phyloP scores from a whole-genome alignment of 2,888 invertebrate genomes.

The Seladonia tumulorum region DNA sequence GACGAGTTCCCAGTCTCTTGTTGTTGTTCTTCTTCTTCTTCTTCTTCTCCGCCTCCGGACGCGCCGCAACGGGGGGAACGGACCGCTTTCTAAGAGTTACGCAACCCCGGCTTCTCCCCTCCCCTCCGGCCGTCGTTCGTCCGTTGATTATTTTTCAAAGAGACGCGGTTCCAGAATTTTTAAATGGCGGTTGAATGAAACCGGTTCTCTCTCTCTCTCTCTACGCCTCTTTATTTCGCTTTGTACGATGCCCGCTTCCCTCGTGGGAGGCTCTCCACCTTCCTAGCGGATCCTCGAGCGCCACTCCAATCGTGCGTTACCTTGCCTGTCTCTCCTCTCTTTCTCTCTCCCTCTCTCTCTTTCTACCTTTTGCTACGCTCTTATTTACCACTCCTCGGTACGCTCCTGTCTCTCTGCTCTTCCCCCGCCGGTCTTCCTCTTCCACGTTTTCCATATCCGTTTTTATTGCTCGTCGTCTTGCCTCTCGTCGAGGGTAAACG shows the following conservation, averaged over 20 bases:
- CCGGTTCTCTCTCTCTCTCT: slow-evolving; percentile 77
- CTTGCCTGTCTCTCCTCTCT: slow-evolving; percentile 5
- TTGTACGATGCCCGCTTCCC: slow-evolving; percentile 37
- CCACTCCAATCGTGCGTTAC: slow-evolving; percentile 57
- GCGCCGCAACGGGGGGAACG: slow-evolving; percentile 42
- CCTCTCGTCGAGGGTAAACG: slow-evolving; percentile 37
- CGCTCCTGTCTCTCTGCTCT: background rate
- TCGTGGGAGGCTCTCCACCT: slow-evolving; percentile 63
- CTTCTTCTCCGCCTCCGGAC: slow-evolving; percentile 25
- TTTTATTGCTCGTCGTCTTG: slow-evolving; percentile 26
- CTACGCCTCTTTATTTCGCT: slow-evolving; percentile 44
- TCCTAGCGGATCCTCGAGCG: slow-evolving; percentile 60
- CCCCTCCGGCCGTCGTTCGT: slow-evolving; percentile 71
- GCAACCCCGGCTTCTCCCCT: slow-evolving; percentile 69
- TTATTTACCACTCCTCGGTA: slow-evolving; percentile 1
- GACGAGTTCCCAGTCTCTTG: background rate
- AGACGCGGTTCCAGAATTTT: slow-evolving; percentile 79
- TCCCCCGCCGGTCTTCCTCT: background rate
- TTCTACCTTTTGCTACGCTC: slow-evolving; percentile 3
- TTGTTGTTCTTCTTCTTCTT: slow-evolving; percentile 22
- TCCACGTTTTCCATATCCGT: slow-evolving; percentile 27
- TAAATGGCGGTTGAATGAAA: slow-evolving; percentile 83
- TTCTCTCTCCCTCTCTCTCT: background rate
- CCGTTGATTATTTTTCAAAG: slow-evolving; percentile 83
- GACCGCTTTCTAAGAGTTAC: slow-evolving; percentile 81